Conservation (phyloP, 2,797 vertebrate genomes). For the Spinus olivaceus region DNA sequence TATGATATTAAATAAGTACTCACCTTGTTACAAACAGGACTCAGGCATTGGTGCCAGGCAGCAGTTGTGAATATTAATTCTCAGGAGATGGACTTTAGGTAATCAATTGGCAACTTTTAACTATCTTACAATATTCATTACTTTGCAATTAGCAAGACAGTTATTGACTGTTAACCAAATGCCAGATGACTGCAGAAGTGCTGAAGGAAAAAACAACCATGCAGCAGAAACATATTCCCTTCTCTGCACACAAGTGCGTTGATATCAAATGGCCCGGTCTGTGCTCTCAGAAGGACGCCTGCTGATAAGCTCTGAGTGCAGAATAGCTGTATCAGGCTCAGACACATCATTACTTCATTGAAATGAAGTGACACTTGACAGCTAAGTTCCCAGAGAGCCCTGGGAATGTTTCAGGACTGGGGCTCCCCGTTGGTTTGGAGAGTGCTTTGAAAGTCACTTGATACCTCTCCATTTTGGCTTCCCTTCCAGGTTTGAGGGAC, state of each 20-base stretch:
- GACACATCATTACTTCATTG: background rate
- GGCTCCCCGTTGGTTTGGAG: background rate
- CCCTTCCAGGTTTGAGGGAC: background rate
- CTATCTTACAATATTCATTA: constrained; percentile 14
- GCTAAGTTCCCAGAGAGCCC: background rate
- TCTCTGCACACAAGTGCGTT: background rate
- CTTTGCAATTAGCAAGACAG: constrained; percentile 6
- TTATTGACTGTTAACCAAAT: constrained; percentile 27
- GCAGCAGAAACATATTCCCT: background rate
- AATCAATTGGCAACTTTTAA: constrained; percentile 1
- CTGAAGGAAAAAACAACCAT: background rate
- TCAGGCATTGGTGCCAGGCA: background rate
- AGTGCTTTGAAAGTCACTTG: background rate
- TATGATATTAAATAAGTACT: background rate
- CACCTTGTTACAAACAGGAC: background rate
- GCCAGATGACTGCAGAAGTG: background rate
- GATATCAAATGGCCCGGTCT: background rate
- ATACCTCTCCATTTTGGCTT: background rate
- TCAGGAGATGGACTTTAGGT: background rate
- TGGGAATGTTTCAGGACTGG: background rate
- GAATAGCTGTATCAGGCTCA: background rate
- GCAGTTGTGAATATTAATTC: background rate
- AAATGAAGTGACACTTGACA: constrained; percentile 29
- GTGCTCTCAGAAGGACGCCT: background rate
- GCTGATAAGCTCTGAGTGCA: constrained; percentile 5